A percentile compares a stretch with the other conserved stretches of the same genome.
phyloP scores from a whole-genome alignment of 2,888 invertebrate species.

The Anagyrus pseudococci region DNA sequence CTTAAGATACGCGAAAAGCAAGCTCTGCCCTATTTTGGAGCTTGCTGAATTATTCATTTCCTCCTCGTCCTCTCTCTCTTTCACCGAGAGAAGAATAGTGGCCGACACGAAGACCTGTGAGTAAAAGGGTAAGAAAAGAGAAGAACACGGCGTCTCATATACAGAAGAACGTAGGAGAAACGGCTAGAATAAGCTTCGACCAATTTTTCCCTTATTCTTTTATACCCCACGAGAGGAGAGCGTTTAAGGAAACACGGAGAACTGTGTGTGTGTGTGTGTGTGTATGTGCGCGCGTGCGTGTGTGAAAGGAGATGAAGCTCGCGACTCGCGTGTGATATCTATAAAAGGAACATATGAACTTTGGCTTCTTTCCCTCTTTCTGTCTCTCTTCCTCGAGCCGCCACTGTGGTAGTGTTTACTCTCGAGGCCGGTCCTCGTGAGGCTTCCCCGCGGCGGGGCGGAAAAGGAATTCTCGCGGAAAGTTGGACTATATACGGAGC shows the following conservation, averaged over 20 bases:
- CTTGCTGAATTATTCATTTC: slow-evolving; percentile 23
- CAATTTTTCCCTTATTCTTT: slow-evolving; percentile 5
- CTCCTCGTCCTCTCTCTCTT: not conserved
- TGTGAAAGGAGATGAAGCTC: no score
- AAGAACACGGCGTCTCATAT: not conserved
- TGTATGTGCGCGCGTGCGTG: no score
- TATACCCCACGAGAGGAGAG: slow-evolving; percentile 9
- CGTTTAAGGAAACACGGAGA: no score
- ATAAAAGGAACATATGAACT: no score
- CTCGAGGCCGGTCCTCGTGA: no score
- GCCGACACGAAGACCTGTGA: not conserved
- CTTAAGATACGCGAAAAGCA: slow-evolving; percentile 12
- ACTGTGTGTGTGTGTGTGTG: no score
- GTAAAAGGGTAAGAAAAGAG: not conserved
- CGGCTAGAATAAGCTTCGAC: not conserved
- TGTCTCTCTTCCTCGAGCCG: no score
- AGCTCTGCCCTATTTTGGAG: slow-evolving; percentile 11
- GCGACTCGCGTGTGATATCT: no score
- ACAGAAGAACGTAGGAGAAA: not conserved
- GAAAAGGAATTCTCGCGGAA: slow-evolving; percentile 17
- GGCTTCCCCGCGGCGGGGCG: slow-evolving; percentile 38
- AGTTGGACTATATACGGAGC: slow-evolving; percentile 7
- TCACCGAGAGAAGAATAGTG: not conserved
- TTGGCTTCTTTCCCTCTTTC: no score
- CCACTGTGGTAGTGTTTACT: no score